Percentiles rank a stretch among this genome's conserved stretches.
Evolutionary conservation across 23 tunicate species (phyloP).

Genomic region (Styela clava): DNA sequence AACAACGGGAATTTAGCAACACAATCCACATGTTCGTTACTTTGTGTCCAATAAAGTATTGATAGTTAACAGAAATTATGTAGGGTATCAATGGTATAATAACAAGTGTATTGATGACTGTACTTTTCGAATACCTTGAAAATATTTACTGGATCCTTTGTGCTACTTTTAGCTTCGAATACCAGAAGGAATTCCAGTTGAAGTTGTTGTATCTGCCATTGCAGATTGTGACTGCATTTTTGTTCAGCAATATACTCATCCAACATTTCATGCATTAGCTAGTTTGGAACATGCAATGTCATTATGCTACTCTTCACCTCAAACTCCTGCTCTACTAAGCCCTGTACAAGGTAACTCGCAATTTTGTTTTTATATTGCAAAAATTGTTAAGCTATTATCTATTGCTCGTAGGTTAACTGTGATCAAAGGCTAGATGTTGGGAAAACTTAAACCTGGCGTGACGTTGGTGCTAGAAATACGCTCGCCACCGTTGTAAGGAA

Average conservation of each 20-base stretch:
- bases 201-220: slow-evolving; percentile 70
- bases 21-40: too few relatives aligned
- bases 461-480: too few relatives aligned
- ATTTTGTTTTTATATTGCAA: background rate
- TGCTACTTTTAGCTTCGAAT: slow-evolving; percentile 71
- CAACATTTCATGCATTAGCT: slow-evolving; percentile 43
- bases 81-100: too few relatives aligned
- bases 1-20: too few relatives aligned
- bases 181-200: slow-evolving; percentile 54
- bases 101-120: too few relatives aligned
- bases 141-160: too few relatives aligned
- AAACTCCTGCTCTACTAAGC: slow-evolving; percentile 47
- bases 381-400: background rate
- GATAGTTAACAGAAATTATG: too few relatives aligned
- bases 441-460: too few relatives aligned
- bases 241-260: slow-evolving; percentile 66
- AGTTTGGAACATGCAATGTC: slow-evolving; percentile 71
- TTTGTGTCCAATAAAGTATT: too few relatives aligned
- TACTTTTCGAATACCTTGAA: too few relatives aligned
- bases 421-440: too few relatives aligned
- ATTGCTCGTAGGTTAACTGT: background rate
- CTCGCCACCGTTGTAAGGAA: too few relatives aligned
- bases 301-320: slow-evolving; percentile 51
- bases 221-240: slow-evolving; percentile 64
- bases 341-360: slow-evolving; percentile 56